Conservation (phyloP, 1,140 invertebrate genomes). For the Calephelis nemesis region DNA sequence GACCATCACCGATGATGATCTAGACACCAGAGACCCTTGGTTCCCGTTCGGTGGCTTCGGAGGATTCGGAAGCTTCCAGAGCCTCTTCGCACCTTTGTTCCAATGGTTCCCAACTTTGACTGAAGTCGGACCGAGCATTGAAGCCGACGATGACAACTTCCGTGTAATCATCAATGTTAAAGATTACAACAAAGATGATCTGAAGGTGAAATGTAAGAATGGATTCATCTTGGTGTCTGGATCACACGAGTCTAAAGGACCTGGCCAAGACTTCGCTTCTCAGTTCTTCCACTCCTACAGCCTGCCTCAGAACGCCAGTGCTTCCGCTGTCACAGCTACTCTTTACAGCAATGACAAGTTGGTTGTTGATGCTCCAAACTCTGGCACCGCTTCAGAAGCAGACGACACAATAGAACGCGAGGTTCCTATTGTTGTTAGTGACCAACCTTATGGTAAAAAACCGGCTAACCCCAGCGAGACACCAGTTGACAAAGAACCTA, state of each 20-base stretch:
- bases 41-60: conserved; percentile 48
- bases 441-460: conserved; percentile 41
- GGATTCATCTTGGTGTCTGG: conserved; percentile 68
- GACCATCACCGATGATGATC: conserved; percentile 49
- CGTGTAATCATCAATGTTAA: conserved; percentile 64
- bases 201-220: conserved; percentile 65
- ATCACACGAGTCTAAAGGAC: conserved; percentile 59
- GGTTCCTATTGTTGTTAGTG: conserved; percentile 56
- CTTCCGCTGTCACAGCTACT: conserved; percentile 51
- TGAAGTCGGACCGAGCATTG: conserved; percentile 59
- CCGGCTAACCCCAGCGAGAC: conserved; percentile 29
- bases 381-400: conserved; percentile 25
- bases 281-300: conserved; percentile 72
- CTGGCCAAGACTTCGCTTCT: conserved; percentile 61
- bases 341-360: conserved; percentile 51
- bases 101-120: conserved; percentile 62
- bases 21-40: conserved; percentile 54
- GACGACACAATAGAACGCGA: conserved; percentile 47
- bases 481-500: conserved; percentile 33
- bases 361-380: conserved; percentile 48
- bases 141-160: conserved; percentile 60
- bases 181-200: conserved; percentile 60
- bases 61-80: conserved; percentile 39
- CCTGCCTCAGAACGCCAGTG: conserved; percentile 53
- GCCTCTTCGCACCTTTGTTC: conserved; percentile 59